These are phyloP conservation scores for Excalfactoria chinensis DNA, from an alignment of 2,113 vertebrate genomes.

Conservation along the genomic window DNA sequence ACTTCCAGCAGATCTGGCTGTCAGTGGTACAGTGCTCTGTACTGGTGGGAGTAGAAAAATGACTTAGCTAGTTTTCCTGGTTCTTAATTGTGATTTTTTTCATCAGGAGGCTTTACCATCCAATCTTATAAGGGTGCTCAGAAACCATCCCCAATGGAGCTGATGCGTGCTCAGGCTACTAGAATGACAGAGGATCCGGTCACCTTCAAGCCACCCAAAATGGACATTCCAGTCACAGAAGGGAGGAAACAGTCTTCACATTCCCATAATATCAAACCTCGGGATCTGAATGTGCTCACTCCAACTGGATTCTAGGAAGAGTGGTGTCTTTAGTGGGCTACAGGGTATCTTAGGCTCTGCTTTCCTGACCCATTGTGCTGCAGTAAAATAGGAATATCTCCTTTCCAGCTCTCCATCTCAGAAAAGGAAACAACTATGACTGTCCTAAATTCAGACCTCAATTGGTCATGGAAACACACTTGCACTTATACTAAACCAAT, in stretches of 20 bases:
- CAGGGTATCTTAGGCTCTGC: not conserved
- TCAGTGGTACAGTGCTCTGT: not conserved
- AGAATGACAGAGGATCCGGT: conserved; percentile 82
- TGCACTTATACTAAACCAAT: not conserved
- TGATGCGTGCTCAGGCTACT: conserved; percentile 86
- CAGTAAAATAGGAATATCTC: conserved; percentile 49
- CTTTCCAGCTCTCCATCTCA: conserved; percentile 12
- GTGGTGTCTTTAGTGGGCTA: not conserved
- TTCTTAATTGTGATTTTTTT: not conserved
- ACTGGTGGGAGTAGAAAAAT: not conserved
- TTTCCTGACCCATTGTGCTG: not conserved
- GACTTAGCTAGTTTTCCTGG: not conserved
- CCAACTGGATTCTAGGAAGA: conserved; percentile 88
- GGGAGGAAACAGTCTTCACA: conserved; percentile 77
- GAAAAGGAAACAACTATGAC: not conserved
- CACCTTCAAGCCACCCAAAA: conserved; percentile 85
- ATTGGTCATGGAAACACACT: not conserved
- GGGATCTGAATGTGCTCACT: conserved; percentile 91
- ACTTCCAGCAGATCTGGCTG: not conserved
- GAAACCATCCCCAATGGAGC: conserved; percentile 90
- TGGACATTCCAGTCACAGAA: conserved; percentile 83
- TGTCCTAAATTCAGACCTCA: not conserved
- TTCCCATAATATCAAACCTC: conserved; percentile 88
- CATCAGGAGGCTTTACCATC: conserved; percentile 84
- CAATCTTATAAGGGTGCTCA: conserved; percentile 89